A percentile compares a stretch with the other conserved stretches of the same genome.
phyloP scores from a whole-genome alignment of 2,113 vertebrate species.

The Gallinago jamesoni region DNA sequence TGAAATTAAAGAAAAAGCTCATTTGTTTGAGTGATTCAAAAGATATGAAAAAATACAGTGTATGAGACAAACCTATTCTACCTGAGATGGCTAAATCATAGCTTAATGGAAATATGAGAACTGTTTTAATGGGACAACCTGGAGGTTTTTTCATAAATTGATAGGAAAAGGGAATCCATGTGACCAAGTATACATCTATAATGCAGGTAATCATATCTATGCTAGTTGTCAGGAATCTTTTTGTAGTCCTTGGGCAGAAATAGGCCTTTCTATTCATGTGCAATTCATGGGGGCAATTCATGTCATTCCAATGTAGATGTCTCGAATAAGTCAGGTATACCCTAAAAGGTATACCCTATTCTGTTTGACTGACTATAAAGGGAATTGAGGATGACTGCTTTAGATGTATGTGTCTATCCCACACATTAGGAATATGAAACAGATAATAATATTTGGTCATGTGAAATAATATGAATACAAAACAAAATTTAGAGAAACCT shows the following conservation, averaged over 20 bases:
- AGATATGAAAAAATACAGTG: background rate
- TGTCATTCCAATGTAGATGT: background rate
- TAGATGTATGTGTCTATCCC: background rate
- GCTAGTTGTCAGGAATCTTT: background rate
- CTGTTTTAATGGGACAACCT: background rate
- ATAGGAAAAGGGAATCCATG: background rate
- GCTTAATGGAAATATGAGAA: background rate
- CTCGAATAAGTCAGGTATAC: background rate
- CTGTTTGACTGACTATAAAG: background rate
- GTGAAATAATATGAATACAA: background rate
- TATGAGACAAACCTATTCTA: background rate
- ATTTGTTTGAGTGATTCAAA: background rate
- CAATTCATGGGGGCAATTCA: background rate
- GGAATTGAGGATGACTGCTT: background rate
- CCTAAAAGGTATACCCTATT: background rate
- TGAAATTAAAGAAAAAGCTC: background rate
- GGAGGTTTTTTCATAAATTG: background rate
- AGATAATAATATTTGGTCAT: background rate
- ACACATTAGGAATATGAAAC: background rate
- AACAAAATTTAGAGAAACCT: background rate
- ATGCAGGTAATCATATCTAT: background rate
- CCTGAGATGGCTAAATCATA: background rate
- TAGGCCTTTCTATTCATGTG: background rate
- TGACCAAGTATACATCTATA: background rate
- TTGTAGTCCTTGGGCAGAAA: background rate